Conservation (phyloP, 2,113 vertebrate genomes). For the Chloroceryle aenea region DNA sequence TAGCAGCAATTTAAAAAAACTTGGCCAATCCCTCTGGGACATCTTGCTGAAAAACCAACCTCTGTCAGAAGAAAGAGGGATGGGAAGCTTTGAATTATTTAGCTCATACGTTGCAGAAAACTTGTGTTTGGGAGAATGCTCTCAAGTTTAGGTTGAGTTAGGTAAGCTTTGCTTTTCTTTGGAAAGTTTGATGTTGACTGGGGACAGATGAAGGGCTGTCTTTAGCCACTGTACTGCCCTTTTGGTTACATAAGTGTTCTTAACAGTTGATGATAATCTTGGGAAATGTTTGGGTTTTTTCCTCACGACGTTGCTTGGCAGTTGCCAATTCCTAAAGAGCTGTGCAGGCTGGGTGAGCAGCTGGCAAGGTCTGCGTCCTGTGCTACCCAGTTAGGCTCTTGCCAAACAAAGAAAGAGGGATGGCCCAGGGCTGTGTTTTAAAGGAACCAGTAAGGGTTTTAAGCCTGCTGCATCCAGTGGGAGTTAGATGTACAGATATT, state of each 20-base stretch:
- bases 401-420: too few species aligned
- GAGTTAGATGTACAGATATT: not conserved
- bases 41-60: not conserved
- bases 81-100: conserved; percentile 33
- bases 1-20: not conserved
- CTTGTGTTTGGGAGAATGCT: not conserved
- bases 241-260: not conserved
- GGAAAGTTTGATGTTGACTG: not conserved
- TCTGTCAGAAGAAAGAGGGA: too few species aligned
- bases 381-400: not conserved
- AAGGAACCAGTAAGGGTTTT: not conserved
- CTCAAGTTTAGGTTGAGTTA: not conserved
- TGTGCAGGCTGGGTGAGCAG: not conserved
- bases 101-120: not conserved
- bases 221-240: not conserved
- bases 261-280: not conserved
- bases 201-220: not conserved
- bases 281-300: not conserved
- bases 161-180: not conserved
- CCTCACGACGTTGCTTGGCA: not conserved
- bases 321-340: not conserved
- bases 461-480: not conserved
- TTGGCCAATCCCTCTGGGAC: not conserved
- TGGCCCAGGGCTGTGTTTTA: not conserved
- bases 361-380: not conserved